These are phyloP conservation scores for Callopanchax toddi DNA, from an alignment of 2,113 vertebrate species.

Conservation along the genomic window DNA sequence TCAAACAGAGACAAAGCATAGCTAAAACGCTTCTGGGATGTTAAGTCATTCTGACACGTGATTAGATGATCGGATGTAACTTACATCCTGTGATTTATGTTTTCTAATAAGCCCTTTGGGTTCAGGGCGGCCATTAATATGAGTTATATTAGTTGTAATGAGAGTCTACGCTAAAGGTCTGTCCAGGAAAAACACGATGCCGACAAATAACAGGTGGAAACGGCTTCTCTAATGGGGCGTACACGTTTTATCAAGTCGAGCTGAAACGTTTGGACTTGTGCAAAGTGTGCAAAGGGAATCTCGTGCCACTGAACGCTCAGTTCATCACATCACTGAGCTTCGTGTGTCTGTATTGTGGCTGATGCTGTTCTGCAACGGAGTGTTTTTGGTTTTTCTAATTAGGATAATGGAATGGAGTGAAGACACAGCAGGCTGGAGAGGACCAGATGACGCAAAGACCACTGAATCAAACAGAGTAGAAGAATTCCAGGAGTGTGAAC, in stretches of 20 bases:
- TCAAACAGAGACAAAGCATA: not conserved
- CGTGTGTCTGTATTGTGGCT: constrained; percentile 9
- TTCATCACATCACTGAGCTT: not conserved
- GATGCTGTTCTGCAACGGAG: constrained; percentile 18
- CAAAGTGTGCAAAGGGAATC: too few relatives aligned
- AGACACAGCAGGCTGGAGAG: constrained; percentile 17
- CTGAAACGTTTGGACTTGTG: not conserved
- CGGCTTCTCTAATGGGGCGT: not conserved
- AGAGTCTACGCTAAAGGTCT: constrained; percentile 11
- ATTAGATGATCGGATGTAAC: constrained; percentile 6
- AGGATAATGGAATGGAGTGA: constrained; percentile 27
- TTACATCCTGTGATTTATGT: constrained; percentile 38
- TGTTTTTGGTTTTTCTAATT: constrained; percentile 41
- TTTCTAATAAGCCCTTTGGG: constrained; percentile 27
- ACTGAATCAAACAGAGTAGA: constrained; percentile 24
- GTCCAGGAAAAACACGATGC: constrained; percentile 2
- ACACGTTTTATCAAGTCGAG: not conserved
- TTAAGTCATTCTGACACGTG: constrained; percentile 7
- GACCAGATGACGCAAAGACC: constrained; percentile 26
- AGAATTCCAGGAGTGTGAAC: not conserved
- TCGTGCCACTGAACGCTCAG: not conserved
- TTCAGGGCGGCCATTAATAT: constrained; percentile 47
- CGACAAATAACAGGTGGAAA: constrained; percentile 1
- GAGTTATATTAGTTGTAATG: constrained; percentile 47
- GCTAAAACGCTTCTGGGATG: constrained; percentile 1